Percentiles rank a stretch among this genome's conserved stretches.
Conservation (phyloP, 2,113 vertebrate genomes). For the Pleuronectes platessa region DNA sequence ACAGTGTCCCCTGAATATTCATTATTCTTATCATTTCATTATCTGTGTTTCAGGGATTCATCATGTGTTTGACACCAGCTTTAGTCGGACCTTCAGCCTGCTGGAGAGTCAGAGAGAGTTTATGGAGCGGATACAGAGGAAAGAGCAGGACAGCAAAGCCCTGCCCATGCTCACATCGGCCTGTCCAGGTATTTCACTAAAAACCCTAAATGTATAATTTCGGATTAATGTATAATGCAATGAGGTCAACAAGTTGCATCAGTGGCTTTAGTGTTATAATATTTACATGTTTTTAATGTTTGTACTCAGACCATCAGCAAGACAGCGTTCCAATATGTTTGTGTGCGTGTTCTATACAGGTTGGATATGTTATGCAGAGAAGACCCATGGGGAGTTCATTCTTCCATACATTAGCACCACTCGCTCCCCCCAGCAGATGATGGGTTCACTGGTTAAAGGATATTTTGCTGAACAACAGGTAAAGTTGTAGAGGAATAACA, state of each 20-base stretch:
- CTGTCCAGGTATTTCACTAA: slow-evolving; percentile 89
- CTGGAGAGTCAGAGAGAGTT: slow-evolving; percentile 95
- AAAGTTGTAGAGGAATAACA: not conserved
- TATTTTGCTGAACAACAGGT: slow-evolving; percentile 90
- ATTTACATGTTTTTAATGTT: too few species aligned
- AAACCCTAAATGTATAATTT: not conserved
- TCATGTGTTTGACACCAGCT: slow-evolving; percentile 92
- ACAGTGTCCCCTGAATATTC: not conserved
- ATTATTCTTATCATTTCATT: not conserved
- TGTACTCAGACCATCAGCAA: too few species aligned
- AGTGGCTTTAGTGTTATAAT: too few species aligned
- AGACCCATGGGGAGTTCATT: slow-evolving; percentile 92
- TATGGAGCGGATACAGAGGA: slow-evolving; percentile 85
- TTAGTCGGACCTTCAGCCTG: slow-evolving; percentile 94
- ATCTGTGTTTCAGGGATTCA: slow-evolving; percentile 86
- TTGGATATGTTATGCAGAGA: slow-evolving; percentile 99
- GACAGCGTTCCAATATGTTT: not conserved
- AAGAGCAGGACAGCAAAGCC: slow-evolving; percentile 77
- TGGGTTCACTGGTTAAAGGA: slow-evolving; percentile 93
- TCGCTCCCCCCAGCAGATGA: slow-evolving; percentile 95
- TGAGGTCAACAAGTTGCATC: too few species aligned
- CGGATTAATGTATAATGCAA: not conserved
- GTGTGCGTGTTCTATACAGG: slow-evolving; percentile 77
- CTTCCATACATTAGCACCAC: slow-evolving; percentile 92
- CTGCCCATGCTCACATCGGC: slow-evolving; percentile 93